phyloP scores from a whole-genome alignment of 1,140 invertebrate species.

The Pomacea maculata region DNA sequence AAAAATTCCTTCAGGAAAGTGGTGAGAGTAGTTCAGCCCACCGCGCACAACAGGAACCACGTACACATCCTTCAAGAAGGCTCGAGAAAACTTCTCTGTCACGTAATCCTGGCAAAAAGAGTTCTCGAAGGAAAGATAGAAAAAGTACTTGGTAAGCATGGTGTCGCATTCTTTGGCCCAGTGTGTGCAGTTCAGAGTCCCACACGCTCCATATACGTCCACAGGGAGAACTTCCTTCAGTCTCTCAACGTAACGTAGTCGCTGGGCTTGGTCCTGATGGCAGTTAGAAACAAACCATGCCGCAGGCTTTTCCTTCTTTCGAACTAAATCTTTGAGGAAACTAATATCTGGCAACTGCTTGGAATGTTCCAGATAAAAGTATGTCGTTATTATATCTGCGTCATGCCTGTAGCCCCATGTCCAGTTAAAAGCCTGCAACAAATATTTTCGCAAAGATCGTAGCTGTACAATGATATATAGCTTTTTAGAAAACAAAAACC shows the following conservation, averaged over 20 bases:
- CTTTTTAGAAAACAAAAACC: too few relatives aligned
- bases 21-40: constrained; percentile 68
- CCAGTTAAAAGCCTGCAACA: constrained; percentile 26
- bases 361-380: background rate
- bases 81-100: constrained; percentile 51
- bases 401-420: background rate
- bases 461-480: too few relatives aligned
- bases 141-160: constrained; percentile 52
- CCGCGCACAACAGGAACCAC: constrained; percentile 67
- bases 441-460: too few relatives aligned
- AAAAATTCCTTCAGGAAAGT: constrained; percentile 79
- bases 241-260: constrained; percentile 28
- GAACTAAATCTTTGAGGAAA: constrained; percentile 15
- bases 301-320: constrained; percentile 48
- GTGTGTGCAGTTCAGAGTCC: constrained; percentile 7
- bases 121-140: constrained; percentile 53
- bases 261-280: constrained; percentile 5
- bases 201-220: constrained; percentile 47
- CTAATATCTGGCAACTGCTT: constrained; percentile 1
- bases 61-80: constrained; percentile 42
- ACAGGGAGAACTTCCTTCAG: constrained; percentile 34
- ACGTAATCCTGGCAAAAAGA: constrained; percentile 51
- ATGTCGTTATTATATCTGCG: constrained; percentile 6
- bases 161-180: constrained; percentile 63
- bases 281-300: constrained; percentile 74